Conservation (phyloP, 2,888 invertebrate genomes). For the Orchestes rusci region DNA sequence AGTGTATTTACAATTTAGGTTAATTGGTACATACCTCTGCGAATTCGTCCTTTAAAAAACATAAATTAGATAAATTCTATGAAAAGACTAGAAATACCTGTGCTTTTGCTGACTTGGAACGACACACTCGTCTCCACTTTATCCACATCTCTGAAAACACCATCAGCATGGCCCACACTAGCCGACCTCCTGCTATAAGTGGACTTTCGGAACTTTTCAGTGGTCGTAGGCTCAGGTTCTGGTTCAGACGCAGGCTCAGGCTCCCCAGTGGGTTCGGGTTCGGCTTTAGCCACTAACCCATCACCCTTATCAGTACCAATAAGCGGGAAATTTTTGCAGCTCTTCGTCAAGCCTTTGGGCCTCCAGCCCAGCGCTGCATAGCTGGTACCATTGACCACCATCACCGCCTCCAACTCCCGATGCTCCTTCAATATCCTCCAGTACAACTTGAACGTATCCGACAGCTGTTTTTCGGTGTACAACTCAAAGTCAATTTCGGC, state of each 20-base stretch:
- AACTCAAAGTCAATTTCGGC: constrained; percentile 63
- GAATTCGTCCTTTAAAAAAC: too few species aligned
- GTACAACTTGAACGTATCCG: constrained; percentile 69
- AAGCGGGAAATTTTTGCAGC: constrained; percentile 75
- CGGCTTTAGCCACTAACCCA: constrained; percentile 1
- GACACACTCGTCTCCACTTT: constrained; percentile 72
- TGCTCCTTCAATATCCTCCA: constrained; percentile 79
- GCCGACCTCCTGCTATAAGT: constrained; percentile 40
- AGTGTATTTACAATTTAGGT: too few species aligned
- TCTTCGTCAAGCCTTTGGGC: constrained; percentile 63
- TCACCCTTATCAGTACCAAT: too few species aligned
- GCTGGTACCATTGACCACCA: constrained; percentile 81
- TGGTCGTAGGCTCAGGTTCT: constrained; percentile 37
- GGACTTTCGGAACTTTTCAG: constrained; percentile 36
- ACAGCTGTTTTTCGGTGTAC: constrained; percentile 64
- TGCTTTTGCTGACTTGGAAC: constrained; percentile 63
- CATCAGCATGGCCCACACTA: constrained; percentile 26
- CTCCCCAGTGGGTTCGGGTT: constrained; percentile 41
- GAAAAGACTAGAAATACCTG: too few species aligned
- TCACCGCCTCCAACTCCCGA: constrained; percentile 80
- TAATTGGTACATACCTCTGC: too few species aligned
- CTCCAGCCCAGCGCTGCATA: constrained; percentile 93
- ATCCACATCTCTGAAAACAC: constrained; percentile 46
- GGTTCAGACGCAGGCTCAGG: constrained; percentile 31
- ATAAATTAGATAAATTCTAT: too few species aligned